These are phyloP conservation scores for Myocastor coypus DNA, from an alignment of 2,113 vertebrate species.

Conservation along the genomic window DNA sequence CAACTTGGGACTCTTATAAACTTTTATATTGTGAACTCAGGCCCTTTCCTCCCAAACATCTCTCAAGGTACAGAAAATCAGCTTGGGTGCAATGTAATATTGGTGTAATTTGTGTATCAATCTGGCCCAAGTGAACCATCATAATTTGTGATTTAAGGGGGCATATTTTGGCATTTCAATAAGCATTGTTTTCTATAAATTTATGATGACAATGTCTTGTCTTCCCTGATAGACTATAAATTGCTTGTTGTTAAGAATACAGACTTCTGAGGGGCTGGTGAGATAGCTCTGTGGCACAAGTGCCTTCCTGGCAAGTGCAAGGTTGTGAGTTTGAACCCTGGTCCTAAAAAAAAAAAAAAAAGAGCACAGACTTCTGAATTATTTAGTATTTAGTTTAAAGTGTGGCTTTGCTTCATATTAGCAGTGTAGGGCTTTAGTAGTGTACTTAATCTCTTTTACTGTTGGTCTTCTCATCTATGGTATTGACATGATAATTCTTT, in stretches of 20 bases:
- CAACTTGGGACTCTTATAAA: slow-evolving; percentile 14
- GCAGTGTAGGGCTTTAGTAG: neutral
- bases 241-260: neutral
- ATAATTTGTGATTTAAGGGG: slow-evolving; percentile 41
- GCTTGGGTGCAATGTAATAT: neutral
- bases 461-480: neutral
- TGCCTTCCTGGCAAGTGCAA: no score
- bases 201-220: neutral
- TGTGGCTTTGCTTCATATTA: neutral
- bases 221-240: neutral
- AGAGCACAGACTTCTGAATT: neutral
- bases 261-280: neutral
- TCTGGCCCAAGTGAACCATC: neutral
- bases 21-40: slow-evolving; percentile 37
- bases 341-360: no score
- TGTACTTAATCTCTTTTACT: slow-evolving; percentile 26
- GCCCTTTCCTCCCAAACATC: neutral
- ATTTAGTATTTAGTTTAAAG: neutral
- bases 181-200: neutral
- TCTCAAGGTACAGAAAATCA: slow-evolving; percentile 4
- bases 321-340: no score
- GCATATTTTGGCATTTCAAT: neutral
- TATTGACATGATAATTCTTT: slow-evolving; percentile 17
- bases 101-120: neutral
- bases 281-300: no score